A percentile compares a stretch with the other conserved stretches of the same genome.
Conservation (phyloP, 2,113 vertebrate species). For the Cygnus atratus region DNA sequence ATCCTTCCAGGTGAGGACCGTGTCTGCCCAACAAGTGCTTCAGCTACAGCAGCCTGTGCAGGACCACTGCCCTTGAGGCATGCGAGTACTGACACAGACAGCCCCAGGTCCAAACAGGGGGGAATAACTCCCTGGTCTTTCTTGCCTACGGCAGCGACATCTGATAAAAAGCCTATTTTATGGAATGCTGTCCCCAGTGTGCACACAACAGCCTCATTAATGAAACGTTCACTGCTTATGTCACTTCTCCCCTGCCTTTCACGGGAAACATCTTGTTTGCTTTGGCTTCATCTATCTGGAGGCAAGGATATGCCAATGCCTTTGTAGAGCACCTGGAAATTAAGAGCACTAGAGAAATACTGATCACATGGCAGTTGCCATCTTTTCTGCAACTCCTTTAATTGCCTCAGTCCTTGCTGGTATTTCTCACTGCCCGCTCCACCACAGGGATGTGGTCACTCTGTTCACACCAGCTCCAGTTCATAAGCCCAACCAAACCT, state of each 20-base stretch:
- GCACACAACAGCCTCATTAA: background rate
- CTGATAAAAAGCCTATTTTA: background rate
- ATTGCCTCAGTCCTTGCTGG: background rate
- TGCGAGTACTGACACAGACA: background rate
- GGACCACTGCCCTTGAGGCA: background rate
- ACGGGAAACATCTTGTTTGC: background rate
- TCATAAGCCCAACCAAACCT: background rate
- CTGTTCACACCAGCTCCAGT: background rate
- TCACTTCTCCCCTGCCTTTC: background rate
- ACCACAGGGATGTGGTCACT: background rate
- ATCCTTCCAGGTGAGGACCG: background rate
- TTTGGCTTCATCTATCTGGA: background rate
- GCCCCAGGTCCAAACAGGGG: background rate
- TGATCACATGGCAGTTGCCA: slow-evolving; percentile 1
- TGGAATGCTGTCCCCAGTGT: background rate
- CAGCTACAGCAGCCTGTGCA: background rate
- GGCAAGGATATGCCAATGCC: background rate
- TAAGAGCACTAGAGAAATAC: slow-evolving; percentile 21
- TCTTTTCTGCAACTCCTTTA: background rate
- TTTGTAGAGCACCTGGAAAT: slow-evolving; percentile 1
- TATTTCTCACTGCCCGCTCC: background rate
- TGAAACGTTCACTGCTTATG: background rate
- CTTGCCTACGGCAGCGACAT: background rate
- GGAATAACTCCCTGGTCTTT: background rate
- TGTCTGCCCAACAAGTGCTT: background rate